phyloP scores from a whole-genome alignment of 2,113 vertebrate genomes.

The Bubo scandiacus region DNA sequence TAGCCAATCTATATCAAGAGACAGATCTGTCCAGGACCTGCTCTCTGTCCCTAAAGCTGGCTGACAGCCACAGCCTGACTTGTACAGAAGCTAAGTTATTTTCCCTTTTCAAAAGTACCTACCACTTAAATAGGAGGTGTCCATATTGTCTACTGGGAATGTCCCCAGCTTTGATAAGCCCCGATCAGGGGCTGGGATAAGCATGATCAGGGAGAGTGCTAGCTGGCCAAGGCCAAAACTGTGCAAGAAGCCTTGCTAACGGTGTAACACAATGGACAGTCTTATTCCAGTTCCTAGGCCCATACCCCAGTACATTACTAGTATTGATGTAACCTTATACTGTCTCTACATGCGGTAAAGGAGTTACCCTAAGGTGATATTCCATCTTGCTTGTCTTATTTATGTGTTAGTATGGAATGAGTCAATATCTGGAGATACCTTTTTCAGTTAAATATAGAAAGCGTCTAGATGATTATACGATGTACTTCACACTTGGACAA shows the following conservation, averaged over 20 bases:
- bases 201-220: neutral
- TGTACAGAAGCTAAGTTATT: neutral
- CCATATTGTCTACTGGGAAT: neutral
- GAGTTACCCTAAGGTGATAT: neutral
- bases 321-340: neutral
- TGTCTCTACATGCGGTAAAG: neutral
- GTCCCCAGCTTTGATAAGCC: neutral
- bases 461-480: neutral
- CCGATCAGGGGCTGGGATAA: too few relatives aligned
- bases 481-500: neutral
- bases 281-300: neutral
- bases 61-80: neutral
- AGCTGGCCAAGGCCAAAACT: neutral
- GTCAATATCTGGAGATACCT: neutral
- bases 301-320: neutral
- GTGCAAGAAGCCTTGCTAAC: fast-evolving
- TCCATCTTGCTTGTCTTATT: neutral
- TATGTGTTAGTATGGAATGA: neutral
- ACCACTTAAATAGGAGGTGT: neutral
- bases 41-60: neutral
- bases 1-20: neutral
- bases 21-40: neutral
- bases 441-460: neutral
- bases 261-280: neutral
- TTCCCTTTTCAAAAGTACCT: neutral